Conservation (phyloP, 2,888 invertebrate genomes). For the Chaetogeoica ovagalla region DNA sequence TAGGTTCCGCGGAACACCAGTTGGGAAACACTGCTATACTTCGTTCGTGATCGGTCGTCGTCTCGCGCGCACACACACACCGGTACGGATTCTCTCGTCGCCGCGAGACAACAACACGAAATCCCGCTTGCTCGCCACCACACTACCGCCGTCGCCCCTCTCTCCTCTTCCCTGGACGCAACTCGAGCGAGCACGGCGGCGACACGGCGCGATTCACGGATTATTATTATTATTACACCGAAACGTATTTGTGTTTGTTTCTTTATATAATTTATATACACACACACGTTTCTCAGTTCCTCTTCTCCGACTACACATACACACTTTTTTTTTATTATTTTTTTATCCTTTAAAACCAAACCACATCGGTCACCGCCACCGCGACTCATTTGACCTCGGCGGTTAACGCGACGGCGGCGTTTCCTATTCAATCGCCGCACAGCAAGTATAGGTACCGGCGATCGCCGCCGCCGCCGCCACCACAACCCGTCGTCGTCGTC, state of each 20-base stretch:
- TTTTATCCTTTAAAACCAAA: background rate
- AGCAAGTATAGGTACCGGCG: too few relatives aligned
- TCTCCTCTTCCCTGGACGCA: background rate
- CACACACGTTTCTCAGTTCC: too few relatives aligned
- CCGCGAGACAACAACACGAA: constrained; percentile 3
- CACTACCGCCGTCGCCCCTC: background rate
- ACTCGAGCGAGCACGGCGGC: too few relatives aligned
- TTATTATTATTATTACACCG: too few relatives aligned
- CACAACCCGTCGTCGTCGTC: too few relatives aligned
- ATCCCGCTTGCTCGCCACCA: background rate
- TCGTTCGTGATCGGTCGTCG: too few relatives aligned
- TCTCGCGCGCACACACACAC: constrained; percentile 3
- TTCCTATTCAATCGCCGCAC: background rate
- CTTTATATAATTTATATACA: too few relatives aligned
- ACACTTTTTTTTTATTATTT: background rate
- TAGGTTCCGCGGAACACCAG: too few relatives aligned
- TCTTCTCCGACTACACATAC: background rate
- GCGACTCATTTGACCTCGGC: constrained; percentile 18
- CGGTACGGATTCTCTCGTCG: constrained; percentile 18
- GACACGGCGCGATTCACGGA: too few relatives aligned
- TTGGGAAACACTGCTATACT: too few relatives aligned
- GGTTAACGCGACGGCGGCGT: background rate
- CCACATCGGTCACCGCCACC: background rate
- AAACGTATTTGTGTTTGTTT: too few relatives aligned
- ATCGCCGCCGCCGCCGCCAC: too few relatives aligned